Conservation (phyloP, 2,113 vertebrate genomes). For the Boulengeromyrus knoepffleri region DNA sequence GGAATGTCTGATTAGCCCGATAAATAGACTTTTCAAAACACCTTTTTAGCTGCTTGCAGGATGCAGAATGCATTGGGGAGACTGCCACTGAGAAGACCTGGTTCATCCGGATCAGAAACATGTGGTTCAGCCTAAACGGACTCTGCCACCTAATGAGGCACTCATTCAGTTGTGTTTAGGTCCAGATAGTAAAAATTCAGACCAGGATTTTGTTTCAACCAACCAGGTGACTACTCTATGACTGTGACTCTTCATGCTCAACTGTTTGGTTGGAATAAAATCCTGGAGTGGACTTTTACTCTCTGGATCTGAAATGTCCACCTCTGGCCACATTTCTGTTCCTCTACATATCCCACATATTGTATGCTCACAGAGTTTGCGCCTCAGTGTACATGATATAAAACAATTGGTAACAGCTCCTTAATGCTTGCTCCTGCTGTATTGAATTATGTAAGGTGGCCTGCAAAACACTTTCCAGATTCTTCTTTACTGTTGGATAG, state of each 20-base stretch:
- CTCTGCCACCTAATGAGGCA: neutral
- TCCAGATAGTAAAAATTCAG: neutral
- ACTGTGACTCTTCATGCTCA: neutral
- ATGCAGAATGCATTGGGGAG: neutral
- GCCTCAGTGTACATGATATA: neutral
- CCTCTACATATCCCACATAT: neutral
- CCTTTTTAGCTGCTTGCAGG: neutral
- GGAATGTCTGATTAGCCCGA: neutral
- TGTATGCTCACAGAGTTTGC: neutral
- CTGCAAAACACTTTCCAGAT: constrained; percentile 24
- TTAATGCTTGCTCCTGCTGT: constrained; percentile 32
- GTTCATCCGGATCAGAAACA: neutral
- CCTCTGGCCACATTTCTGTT: neutral
- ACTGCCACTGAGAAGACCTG: neutral
- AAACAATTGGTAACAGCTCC: constrained; percentile 7
- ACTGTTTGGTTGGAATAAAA: neutral
- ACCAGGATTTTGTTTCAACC: neutral
- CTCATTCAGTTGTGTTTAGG: neutral
- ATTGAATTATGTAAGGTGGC: constrained; percentile 36
- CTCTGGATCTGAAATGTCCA: neutral
- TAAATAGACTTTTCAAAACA: no score
- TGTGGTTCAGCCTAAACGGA: neutral
- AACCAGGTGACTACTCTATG: neutral
- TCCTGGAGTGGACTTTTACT: neutral
- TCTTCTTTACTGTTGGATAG: constrained; percentile 6